phyloP scores from a whole-genome alignment of 2,113 vertebrate genomes.

The Pipra filicauda region DNA sequence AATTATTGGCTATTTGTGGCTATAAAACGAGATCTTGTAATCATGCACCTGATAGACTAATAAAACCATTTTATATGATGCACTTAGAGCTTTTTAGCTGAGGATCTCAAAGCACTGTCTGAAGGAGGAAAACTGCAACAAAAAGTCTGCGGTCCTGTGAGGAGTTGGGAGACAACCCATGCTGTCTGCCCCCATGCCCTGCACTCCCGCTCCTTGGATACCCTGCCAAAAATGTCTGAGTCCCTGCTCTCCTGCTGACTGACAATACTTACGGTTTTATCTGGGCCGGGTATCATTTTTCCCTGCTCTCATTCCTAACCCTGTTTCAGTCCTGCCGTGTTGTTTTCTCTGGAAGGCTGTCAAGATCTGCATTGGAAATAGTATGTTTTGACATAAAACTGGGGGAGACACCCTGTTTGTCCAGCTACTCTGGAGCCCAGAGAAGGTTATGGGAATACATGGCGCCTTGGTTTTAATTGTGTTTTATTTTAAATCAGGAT shows the following conservation, averaged over 20 bases:
- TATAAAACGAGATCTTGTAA: constrained; percentile 30
- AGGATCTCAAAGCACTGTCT: constrained; percentile 4
- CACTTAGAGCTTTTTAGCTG: constrained; percentile 31
- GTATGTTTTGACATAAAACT: constrained; percentile 14
- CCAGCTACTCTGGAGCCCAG: constrained; percentile 22
- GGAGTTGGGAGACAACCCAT: not conserved
- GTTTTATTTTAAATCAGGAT: constrained; percentile 10
- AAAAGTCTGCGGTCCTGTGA: not conserved
- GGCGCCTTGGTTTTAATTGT: not conserved
- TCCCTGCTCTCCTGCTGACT: constrained; percentile 21
- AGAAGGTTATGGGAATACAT: not conserved
- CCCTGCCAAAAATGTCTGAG: constrained; percentile 30
- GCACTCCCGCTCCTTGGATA: not conserved
- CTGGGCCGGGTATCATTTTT: constrained; percentile 5
- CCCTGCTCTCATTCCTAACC: not conserved
- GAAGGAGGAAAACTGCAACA: not conserved
- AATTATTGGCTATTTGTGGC: constrained; percentile 51
- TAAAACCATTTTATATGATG: constrained; percentile 42
- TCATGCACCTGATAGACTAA: constrained; percentile 48
- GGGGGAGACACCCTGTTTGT: constrained; percentile 26
- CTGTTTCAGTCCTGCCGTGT: not conserved
- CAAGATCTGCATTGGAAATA: constrained; percentile 9
- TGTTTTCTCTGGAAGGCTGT: constrained; percentile 61
- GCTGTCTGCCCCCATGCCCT: not conserved
- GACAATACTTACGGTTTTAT: constrained; percentile 26